These are phyloP conservation scores for Accipiter cooperii DNA, from an alignment of 2,113 vertebrate genomes.

Conservation along the genomic window DNA sequence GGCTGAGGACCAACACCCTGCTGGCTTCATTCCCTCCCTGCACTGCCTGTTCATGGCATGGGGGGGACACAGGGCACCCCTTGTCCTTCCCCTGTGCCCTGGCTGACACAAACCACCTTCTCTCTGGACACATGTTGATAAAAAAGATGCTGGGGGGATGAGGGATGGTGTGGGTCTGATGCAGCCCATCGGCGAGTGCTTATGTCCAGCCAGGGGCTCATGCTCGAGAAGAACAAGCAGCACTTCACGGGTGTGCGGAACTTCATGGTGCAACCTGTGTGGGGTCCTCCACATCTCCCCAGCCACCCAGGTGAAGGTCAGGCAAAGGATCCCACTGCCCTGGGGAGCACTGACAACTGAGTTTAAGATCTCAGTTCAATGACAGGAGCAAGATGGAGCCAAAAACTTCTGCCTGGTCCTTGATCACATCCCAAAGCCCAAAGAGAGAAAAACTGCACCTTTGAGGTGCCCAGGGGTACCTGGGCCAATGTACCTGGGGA, in stretches of 20 bases:
- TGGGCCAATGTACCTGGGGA: neutral
- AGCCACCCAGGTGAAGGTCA: neutral
- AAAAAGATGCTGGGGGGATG: neutral
- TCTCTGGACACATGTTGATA: neutral
- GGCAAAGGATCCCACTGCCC: neutral
- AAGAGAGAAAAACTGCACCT: rapidly evolving
- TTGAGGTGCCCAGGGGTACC: rapidly evolving
- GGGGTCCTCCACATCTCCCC: neutral
- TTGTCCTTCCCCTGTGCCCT: neutral
- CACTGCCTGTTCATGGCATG: rapidly evolving
- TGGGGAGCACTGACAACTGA: neutral
- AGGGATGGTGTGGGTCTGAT: rapidly evolving
- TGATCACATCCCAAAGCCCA: neutral
- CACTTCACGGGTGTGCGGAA: neutral
- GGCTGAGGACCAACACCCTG: neutral
- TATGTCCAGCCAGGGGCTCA: neutral
- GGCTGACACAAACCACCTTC: neutral
- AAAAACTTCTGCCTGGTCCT: neutral
- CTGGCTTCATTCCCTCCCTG: neutral
- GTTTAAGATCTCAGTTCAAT: neutral
- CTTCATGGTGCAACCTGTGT: rapidly evolving
- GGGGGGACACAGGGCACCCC: rapidly evolving
- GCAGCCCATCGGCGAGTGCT: rapidly evolving
- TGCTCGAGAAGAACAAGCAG: rapidly evolving
- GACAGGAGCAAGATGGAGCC: neutral